Base-by-base conservation (phyloP, 2,113 vertebrate species). In the Chloropsis hardwickii region DNA sequence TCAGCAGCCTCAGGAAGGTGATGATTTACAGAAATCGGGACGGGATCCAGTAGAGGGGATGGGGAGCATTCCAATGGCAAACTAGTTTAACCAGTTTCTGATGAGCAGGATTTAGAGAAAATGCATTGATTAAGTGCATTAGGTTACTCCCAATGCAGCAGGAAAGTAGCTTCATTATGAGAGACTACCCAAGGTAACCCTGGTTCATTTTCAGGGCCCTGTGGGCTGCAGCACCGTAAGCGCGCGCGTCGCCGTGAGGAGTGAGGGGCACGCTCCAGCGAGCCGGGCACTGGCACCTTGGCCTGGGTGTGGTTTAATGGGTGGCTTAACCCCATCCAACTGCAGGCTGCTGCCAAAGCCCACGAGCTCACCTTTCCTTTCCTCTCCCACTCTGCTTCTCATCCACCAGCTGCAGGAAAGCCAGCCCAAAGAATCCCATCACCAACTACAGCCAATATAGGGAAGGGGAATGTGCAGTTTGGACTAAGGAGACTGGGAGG, bases 1-100 rank as follows among this genome's bases (percentile, higher is more conserved):
- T 77, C 82, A 95, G 82, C 85, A 81, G 83, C 60, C 69, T 93
- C 33, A 60, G 64, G 82, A 86, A 96, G 95, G 94, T 95, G 93
- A 96, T 96, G 95, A 96, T 97, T 96, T 97, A 97, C 94, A 97
- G 96, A 96, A 93, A 92, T 73, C 1, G 15, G 96, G 90, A 88
- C 14, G 3, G 65, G 86, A 94, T 95, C 96, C 96, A 97, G 56
- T 82, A 90, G 45, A 92, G 51, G 47, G 88, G 72, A 96, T 0
- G 1, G 67, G 81, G 72, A 86, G 40, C 17, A 10, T 90, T 93
- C 82, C 93, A 94, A 86, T 57, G 65, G 76, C 93, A 96, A 97
- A 96, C 95, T 51, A 88, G 94, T 95, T 86, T 93, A 96, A 97
- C 95, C 88, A 79, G 96, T 96, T 97, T 92, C 93, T 84, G 72